A percentile compares a stretch with the other conserved stretches of the same genome.
Conservation (phyloP, 1,140 invertebrate genomes). For the Myzus persicae region DNA sequence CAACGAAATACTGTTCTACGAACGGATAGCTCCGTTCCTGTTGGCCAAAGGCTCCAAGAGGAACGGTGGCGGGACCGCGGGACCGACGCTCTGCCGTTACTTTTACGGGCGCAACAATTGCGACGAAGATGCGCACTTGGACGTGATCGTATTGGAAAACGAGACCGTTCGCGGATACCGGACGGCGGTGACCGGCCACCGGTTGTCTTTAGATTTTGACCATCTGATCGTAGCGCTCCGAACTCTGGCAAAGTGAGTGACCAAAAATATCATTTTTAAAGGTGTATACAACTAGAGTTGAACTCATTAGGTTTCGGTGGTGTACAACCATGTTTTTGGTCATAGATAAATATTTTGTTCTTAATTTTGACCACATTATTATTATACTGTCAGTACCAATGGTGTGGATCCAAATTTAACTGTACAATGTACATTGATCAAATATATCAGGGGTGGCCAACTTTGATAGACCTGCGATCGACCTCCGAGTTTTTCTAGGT, state of each 20-base stretch:
- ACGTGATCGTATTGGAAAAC: background rate
- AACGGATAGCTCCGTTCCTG: conserved; percentile 20
- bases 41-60: background rate
- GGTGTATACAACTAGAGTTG: no score
- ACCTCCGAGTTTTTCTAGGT: no score
- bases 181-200: background rate
- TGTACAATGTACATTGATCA: no score
- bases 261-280: no score
- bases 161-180: background rate
- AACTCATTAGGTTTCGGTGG: no score
- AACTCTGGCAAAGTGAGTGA: background rate
- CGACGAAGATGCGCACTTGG: background rate
- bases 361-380: no score
- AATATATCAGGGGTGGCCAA: no score
- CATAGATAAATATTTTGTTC: background rate
- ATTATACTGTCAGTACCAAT: no score
- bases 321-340: no score
- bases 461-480: no score
- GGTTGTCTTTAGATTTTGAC: background rate
- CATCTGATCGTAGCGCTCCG: background rate
- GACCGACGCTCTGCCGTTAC: background rate
- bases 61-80: background rate
- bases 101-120: conserved; percentile 14
- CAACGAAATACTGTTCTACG: conserved; percentile 55
- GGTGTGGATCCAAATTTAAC: no score